These are phyloP conservation scores for Neopelma chrysocephalum DNA, from an alignment of 2,797 vertebrate genomes.

Conservation along the genomic window DNA sequence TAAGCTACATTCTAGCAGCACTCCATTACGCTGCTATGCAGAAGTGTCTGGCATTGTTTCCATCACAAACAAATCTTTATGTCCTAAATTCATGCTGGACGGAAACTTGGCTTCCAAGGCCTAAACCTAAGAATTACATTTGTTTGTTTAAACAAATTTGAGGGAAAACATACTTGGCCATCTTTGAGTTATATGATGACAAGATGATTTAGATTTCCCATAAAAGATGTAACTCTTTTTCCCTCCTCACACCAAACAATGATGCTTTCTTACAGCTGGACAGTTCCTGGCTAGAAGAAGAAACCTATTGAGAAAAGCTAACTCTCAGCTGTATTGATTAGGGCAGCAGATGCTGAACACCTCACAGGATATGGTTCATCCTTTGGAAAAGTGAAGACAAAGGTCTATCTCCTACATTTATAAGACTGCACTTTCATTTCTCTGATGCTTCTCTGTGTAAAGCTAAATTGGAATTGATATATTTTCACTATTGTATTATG, in stretches of 20 bases:
- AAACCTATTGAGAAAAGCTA: constrained; percentile 21
- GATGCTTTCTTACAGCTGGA: constrained; percentile 47
- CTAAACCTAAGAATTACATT: constrained; percentile 66
- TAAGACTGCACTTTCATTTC: not conserved
- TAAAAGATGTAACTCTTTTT: constrained; percentile 56
- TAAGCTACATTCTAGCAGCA: constrained; percentile 34
- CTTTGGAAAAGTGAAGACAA: not conserved
- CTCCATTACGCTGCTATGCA: constrained; percentile 48
- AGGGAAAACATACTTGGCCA: constrained; percentile 62
- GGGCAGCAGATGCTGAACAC: constrained; percentile 41
- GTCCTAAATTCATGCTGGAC: constrained; percentile 53
- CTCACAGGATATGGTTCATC: constrained; percentile 29
- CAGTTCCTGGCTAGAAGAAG: constrained; percentile 36
- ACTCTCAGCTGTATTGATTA: constrained; percentile 25
- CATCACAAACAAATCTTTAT: constrained; percentile 70
- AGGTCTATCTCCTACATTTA: not conserved
- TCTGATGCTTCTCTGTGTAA: not conserved
- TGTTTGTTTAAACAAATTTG: constrained; percentile 70
- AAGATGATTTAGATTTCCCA: constrained; percentile 69
- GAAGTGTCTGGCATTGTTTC: constrained; percentile 71
- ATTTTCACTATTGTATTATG: not conserved
- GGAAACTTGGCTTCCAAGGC: constrained; percentile 58
- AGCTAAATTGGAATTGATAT: not conserved
- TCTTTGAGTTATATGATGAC: constrained; percentile 62
- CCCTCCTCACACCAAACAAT: not conserved